A percentile compares a stretch with the other conserved stretches of the same genome.
These are phyloP conservation scores for Caradrina kadenii DNA, from an alignment of 2,888 invertebrate species.

Conservation along the genomic window DNA sequence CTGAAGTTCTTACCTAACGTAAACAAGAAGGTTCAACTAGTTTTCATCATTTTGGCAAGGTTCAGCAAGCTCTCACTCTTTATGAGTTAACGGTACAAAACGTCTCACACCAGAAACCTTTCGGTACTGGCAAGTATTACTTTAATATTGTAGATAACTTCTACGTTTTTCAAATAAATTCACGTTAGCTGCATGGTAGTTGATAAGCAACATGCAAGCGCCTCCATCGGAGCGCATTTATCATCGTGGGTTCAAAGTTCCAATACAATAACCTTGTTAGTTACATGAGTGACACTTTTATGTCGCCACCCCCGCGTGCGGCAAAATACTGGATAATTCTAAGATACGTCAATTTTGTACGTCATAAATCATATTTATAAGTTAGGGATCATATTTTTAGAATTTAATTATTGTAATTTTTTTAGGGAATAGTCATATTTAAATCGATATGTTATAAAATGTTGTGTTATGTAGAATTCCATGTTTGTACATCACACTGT, in stretches of 20 bases:
- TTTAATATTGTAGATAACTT: background rate
- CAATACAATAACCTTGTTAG: conserved; percentile 75
- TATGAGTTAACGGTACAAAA: too few species aligned
- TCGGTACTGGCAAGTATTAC: too few species aligned
- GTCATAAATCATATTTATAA: conserved; percentile 28
- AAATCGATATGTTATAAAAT: background rate
- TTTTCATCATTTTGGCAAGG: background rate
- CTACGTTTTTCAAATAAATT: conserved; percentile 13
- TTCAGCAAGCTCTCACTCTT: too few species aligned
- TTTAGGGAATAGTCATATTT: conserved; percentile 2
- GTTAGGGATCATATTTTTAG: background rate
- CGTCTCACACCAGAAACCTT: background rate
- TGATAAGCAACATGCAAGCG: conserved; percentile 81
- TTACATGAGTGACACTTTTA: conserved; percentile 65
- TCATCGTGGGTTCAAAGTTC: conserved; percentile 84
- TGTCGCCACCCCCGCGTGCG: conserved; percentile 27
- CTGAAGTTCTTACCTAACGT: background rate
- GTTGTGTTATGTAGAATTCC: background rate
- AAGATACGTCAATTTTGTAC: conserved; percentile 27
- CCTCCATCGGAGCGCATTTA: conserved; percentile 76
- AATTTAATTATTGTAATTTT: background rate
- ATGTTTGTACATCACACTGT: conserved; percentile 20
- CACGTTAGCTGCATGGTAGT: conserved; percentile 28
- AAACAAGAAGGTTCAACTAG: conserved; percentile 5
- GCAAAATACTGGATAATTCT: conserved; percentile 38